Evolutionary conservation across 1,140 invertebrate species (phyloP), one percentile per base, ranked within the genome.

Genomic region (Lepidostoma basale): DNA sequence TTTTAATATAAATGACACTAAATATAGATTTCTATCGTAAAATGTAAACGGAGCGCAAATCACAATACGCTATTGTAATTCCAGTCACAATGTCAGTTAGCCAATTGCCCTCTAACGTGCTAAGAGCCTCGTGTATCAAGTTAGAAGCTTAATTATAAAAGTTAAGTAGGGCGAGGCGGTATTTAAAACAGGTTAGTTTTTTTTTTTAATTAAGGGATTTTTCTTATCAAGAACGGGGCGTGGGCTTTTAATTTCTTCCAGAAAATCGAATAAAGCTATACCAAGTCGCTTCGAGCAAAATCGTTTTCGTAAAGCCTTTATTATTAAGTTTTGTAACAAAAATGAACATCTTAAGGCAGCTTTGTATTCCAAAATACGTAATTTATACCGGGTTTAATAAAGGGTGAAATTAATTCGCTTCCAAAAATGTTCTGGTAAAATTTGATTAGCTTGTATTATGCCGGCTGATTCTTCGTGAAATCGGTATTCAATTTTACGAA

Each of bases 111-210:
- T 40, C 28, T 65, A 66, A 68, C 60, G 66, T 54, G 66, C 66
- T 62, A 63, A 71, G 22, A 68, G 62, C 54, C 18, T 42, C 65
- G 58, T 65, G 54, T 44, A 72, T 72, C 62, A 72, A 68, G 36
- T 65, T 28, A 62, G 62, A 22, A 59, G 65, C 62, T 72, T 72
- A 72, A 72, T 72, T 72, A 68, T 72, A 65, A 72, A 71, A 72
- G 54, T 72, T 72, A 72, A 72, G 70, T 49, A 49, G 58, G 62
- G 36, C 49, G 44, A 47, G 42, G 23, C 16, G 64, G 64, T 58
- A 58, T 66, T 66, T 59, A 45, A 59, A 66, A 66, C 52, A 66
- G 64, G 54, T 66, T 66, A 59, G 25, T 58, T 66, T 65, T 49
- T 62, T 59, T 62, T 64, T 66, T 66, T 39, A 66, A 59, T 59